Evolutionary conservation across 2,888 invertebrate genomes (phyloP).

Genomic region (Cephus pulcher): DNA sequence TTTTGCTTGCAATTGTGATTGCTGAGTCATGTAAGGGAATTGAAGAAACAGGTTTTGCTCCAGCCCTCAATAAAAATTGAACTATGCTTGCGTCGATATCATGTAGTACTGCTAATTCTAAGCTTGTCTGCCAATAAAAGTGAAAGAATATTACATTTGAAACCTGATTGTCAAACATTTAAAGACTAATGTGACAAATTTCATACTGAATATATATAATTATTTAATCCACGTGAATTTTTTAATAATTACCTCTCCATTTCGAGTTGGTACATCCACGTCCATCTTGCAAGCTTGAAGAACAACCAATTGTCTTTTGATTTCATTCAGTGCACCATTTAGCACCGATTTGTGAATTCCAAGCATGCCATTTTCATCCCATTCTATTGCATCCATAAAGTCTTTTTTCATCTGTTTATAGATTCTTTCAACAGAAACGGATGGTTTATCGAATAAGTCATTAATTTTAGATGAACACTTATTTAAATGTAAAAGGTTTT

Average conservation of each 20-base stretch:
- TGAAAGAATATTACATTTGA: slow-evolving; percentile 17
- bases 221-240: neutral
- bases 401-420: slow-evolving; percentile 42
- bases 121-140: slow-evolving; percentile 44
- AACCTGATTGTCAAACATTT: neutral
- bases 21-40: slow-evolving; percentile 50
- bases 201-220: neutral
- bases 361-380: slow-evolving; percentile 47
- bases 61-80: slow-evolving; percentile 43
- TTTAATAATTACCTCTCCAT: slow-evolving; percentile 41
- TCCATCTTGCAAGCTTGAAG: slow-evolving; percentile 38
- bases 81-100: slow-evolving; percentile 42
- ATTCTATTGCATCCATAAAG: slow-evolving; percentile 34
- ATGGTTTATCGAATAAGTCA: slow-evolving; percentile 18
- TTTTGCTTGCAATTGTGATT: slow-evolving; percentile 50
- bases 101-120: slow-evolving; percentile 53
- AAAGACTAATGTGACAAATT: neutral
- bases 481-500: neutral
- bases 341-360: slow-evolving; percentile 55
- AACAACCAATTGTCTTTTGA: slow-evolving; percentile 46
- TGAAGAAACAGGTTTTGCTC: slow-evolving; percentile 46
- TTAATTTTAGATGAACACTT: slow-evolving; percentile 7
- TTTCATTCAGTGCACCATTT: slow-evolving; percentile 28
- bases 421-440: slow-evolving; percentile 15
- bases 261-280: slow-evolving; percentile 43